Evolutionary conservation across 2,797 vertebrate genomes (phyloP).

Genomic region (Pogoniulus pusillus): DNA sequence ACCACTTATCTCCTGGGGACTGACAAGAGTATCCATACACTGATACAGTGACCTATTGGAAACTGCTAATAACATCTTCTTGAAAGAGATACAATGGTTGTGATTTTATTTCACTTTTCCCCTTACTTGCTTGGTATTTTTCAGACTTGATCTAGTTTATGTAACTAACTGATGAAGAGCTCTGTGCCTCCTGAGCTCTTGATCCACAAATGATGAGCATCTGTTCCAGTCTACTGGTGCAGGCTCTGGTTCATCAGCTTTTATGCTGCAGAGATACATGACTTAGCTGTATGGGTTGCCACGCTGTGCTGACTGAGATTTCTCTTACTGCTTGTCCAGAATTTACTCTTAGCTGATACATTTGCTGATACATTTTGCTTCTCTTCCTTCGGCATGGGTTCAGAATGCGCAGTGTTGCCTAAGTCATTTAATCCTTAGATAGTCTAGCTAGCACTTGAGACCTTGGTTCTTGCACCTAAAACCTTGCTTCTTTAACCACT

Average conservation of each 20-base stretch:
- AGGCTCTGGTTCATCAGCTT: background rate
- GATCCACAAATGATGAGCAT: background rate
- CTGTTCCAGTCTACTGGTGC: background rate
- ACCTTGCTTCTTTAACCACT: background rate
- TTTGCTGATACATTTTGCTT: background rate
- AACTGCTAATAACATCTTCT: background rate
- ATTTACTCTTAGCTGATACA: background rate
- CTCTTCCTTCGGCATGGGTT: background rate
- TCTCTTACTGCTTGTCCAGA: background rate
- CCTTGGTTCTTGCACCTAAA: background rate
- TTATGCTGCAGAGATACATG: background rate
- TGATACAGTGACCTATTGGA: background rate
- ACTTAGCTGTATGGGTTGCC: background rate
- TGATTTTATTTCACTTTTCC: background rate
- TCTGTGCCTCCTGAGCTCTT: background rate
- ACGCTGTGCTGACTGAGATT: background rate
- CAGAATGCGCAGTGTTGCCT: background rate
- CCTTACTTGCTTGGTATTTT: background rate
- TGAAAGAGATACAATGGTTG: background rate
- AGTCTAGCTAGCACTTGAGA: background rate
- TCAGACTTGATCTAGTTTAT: background rate
- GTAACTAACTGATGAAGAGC: background rate
- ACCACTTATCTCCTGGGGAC: background rate
- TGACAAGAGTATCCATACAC: accelerated
- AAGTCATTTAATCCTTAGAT: background rate